phyloP scores from a whole-genome alignment of 2,113 vertebrate species.

The Otus sunia region DNA sequence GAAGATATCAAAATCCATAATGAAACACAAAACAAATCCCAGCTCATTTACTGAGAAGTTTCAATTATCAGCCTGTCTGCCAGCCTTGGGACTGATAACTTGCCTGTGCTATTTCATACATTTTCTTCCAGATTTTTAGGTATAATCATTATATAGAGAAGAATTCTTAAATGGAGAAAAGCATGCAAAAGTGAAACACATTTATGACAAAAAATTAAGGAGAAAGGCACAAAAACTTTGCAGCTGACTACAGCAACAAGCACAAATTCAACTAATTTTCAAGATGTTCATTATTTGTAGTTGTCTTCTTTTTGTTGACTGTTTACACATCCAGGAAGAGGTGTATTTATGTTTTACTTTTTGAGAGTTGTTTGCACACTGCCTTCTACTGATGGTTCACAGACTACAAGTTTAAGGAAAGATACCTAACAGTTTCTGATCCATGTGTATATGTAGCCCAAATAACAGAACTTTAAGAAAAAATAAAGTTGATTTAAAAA shows the following conservation, averaged over 20 bases:
- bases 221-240: neutral
- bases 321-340: neutral
- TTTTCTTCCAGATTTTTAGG: neutral
- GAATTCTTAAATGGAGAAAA: neutral
- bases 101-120: neutral
- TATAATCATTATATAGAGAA: neutral
- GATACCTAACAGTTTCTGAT: neutral
- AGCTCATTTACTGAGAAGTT: neutral
- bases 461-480: neutral
- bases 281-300: neutral
- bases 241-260: neutral
- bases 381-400: neutral
- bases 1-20: neutral
- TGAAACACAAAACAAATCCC: neutral
- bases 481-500: neutral
- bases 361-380: neutral
- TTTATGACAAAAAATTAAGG: neutral
- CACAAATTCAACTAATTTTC: neutral
- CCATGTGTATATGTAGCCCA: neutral
- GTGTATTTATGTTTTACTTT: neutral
- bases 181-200: neutral
- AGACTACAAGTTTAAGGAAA: neutral
- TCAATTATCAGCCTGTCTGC: neutral
- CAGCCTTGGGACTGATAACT: neutral
- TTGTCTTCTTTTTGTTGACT: neutral